A percentile compares a stretch with the other conserved stretches of the same genome.
phyloP scores from a whole-genome alignment of 2,797 vertebrate genomes.

The Sphaeramia orbicularis region DNA sequence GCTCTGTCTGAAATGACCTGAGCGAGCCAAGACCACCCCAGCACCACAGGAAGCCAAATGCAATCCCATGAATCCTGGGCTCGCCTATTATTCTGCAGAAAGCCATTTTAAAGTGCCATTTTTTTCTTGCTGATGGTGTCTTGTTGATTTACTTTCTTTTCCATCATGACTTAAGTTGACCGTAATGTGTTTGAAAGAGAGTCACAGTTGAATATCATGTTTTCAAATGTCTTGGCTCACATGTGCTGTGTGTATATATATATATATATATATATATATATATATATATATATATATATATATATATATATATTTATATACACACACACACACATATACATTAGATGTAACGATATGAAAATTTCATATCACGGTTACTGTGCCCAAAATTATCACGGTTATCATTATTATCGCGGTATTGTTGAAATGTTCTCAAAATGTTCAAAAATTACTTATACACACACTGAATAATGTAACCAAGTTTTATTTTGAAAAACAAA shows the following conservation, averaged over 20 bases:
- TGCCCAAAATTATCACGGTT: too few relatives aligned
- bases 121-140: slow-evolving; percentile 54
- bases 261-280: not conserved
- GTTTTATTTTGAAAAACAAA: too few relatives aligned
- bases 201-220: slow-evolving; percentile 47
- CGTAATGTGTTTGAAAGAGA: slow-evolving; percentile 76
- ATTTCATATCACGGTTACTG: too few relatives aligned
- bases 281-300: slow-evolving; percentile 9
- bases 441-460: too few relatives aligned
- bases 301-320: too few relatives aligned
- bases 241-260: slow-evolving; percentile 14
- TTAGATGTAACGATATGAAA: too few relatives aligned
- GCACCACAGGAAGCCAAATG: slow-evolving; percentile 86
- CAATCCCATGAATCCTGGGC: slow-evolving; percentile 84
- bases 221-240: slow-evolving; percentile 56
- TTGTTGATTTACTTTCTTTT: slow-evolving; percentile 83
- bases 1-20: slow-evolving; percentile 85
- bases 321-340: too few relatives aligned
- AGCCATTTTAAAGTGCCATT: slow-evolving; percentile 70
- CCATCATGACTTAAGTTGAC: slow-evolving; percentile 81
- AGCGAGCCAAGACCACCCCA: slow-evolving; percentile 80
- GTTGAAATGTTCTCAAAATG: too few relatives aligned
- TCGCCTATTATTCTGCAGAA: slow-evolving; percentile 83
- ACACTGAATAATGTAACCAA: too few relatives aligned
- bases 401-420: too few relatives aligned